Percentiles rank a stretch among this genome's conserved stretches.
Evolutionary conservation across 2,113 vertebrate genomes (phyloP).

Genomic region (Elanoides forficatus): DNA sequence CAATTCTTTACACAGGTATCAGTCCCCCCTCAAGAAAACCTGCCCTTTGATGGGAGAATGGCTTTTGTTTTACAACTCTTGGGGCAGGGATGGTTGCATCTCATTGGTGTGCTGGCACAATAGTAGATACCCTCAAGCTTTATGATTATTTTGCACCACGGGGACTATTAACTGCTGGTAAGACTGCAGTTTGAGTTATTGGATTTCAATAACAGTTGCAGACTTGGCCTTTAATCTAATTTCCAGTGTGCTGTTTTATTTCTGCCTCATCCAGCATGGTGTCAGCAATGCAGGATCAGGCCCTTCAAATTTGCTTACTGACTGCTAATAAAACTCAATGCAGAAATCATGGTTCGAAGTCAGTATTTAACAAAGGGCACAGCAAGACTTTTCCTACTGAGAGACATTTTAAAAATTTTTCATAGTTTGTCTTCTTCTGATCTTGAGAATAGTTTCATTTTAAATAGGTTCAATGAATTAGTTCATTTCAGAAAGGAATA

Average conservation of each 20-base stretch:
- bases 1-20: not conserved
- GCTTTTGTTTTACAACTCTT: conserved; percentile 5
- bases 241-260: conserved; percentile 60
- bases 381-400: not conserved
- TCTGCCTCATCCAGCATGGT: conserved; percentile 35
- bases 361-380: not conserved
- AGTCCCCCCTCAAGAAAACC: not conserved
- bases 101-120: not conserved
- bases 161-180: conserved; percentile 58
- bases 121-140: conserved; percentile 26
- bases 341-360: not conserved
- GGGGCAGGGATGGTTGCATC: not conserved
- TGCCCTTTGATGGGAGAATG: not conserved
- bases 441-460: not conserved
- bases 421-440: not conserved
- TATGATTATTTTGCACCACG: conserved; percentile 52
- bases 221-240: conserved; percentile 61
- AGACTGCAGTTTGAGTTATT: conserved; percentile 59
- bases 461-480: not conserved
- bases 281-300: conserved; percentile 36
- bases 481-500: not conserved
- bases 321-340: conserved; percentile 4
- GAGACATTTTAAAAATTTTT: not conserved
- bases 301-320: conserved; percentile 7
- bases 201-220: conserved; percentile 62